A percentile compares a stretch with the other conserved stretches of the same genome.
These are phyloP conservation scores for Drosophila tsacasi DNA, from an alignment of 1,140 invertebrate species.

Conservation along the genomic window DNA sequence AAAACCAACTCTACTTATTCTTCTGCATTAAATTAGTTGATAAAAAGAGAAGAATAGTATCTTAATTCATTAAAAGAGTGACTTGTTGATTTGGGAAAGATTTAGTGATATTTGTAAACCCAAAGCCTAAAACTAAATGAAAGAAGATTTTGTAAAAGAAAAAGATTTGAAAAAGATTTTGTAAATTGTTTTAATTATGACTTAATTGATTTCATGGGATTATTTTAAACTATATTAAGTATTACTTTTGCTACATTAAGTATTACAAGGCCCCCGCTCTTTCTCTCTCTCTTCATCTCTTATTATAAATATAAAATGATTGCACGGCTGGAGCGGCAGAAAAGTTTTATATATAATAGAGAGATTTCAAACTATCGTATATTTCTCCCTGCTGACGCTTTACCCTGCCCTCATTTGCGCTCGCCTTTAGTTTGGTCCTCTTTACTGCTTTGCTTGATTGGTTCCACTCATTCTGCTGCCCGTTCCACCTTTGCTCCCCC, in stretches of 20 bases:
- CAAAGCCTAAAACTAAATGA: neutral
- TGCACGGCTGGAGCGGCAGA: too few relatives aligned
- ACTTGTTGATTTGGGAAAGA: too few relatives aligned
- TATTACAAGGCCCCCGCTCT: too few relatives aligned
- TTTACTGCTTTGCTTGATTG: slow-evolving; percentile 64
- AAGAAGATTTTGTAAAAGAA: too few relatives aligned
- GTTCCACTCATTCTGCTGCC: slow-evolving; percentile 56
- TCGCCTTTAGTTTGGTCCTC: slow-evolving; percentile 57
- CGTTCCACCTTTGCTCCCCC: slow-evolving; percentile 8
- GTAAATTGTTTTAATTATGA: neutral
- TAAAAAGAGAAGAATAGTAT: neutral
- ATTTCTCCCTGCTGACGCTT: slow-evolving; percentile 1
- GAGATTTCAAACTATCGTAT: neutral
- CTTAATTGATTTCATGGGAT: neutral
- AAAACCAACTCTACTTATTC: neutral
- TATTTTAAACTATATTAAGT: too few relatives aligned
- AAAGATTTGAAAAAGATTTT: fast-evolving
- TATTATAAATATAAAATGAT: too few relatives aligned
- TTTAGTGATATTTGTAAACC: neutral
- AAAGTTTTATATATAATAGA: too few relatives aligned
- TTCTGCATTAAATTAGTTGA: neutral
- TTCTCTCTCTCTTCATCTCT: too few relatives aligned
- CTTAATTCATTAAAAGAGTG: neutral
- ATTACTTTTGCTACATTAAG: too few relatives aligned
- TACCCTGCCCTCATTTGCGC: slow-evolving; percentile 33